These are phyloP conservation scores for Chrysogorgia sp. DNA, from an alignment of 92 coral and sea anemone genomes.

Conservation along the genomic window DNA sequence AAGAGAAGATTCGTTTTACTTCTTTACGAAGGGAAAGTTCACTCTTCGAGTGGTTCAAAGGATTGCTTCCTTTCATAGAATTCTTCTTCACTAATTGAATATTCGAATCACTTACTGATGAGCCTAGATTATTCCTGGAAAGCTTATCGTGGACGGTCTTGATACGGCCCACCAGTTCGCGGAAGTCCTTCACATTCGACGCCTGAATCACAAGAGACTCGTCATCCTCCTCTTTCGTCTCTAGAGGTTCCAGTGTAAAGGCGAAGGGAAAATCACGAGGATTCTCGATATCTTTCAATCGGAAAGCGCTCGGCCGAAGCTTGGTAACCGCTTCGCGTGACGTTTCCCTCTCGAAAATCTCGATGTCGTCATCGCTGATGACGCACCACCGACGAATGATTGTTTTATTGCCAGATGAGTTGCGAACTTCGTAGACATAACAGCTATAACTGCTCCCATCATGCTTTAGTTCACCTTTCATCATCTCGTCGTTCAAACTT, in stretches of 20 bases:
- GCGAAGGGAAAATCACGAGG: conserved; percentile 44
- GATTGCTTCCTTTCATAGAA: background rate
- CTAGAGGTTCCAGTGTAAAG: conserved; percentile 19
- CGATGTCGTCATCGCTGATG: conserved; percentile 62
- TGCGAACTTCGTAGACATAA: conserved; percentile 38
- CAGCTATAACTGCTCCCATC: conserved; percentile 16
- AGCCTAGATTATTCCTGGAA: background rate
- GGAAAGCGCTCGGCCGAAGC: conserved; percentile 23
- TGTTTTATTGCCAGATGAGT: conserved; percentile 42
- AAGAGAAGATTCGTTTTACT: conserved; percentile 28
- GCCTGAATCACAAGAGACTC: conserved; percentile 41
- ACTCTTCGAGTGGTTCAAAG: conserved; percentile 29
- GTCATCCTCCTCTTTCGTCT: conserved; percentile 3
- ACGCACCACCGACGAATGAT: conserved; percentile 84
- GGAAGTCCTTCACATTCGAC: conserved; percentile 43
- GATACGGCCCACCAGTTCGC: conserved; percentile 14
- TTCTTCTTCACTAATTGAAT: conserved; percentile 11
- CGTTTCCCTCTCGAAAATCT: conserved; percentile 60
- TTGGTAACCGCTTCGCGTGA: conserved; percentile 43
- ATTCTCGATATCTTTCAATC: conserved; percentile 40
- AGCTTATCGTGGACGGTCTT: background rate
- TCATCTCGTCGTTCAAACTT: conserved; percentile 9
- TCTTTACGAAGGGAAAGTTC: conserved; percentile 17
- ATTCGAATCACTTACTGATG: conserved; percentile 21
- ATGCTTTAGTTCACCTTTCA: background rate